phyloP scores from a whole-genome alignment of 2,888 invertebrate genomes.

The Rotaria macrura region DNA sequence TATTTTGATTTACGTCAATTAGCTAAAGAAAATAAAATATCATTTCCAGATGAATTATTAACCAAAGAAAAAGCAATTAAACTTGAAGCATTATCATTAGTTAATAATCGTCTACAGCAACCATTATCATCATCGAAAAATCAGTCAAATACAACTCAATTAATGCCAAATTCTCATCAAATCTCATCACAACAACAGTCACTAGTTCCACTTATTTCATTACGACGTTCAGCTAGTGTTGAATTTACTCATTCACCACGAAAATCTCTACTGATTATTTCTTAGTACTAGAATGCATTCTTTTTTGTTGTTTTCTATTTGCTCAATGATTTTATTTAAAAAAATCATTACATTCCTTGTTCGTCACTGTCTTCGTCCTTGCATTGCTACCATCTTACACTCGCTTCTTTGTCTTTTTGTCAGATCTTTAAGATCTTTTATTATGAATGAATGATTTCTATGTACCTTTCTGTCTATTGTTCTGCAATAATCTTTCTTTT shows the following conservation, averaged over 20 bases:
- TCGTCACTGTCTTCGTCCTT: not conserved
- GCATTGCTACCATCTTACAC: not conserved
- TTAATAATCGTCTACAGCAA: not conserved
- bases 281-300: not conserved
- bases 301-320: not conserved
- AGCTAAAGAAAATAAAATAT: constrained; percentile 86
- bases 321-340: not conserved
- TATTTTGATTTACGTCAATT: constrained; percentile 80
- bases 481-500: not conserved
- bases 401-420: not conserved
- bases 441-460: not conserved
- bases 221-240: constrained; percentile 14
- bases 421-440: not conserved
- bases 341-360: not conserved
- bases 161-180: not conserved
- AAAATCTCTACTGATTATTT: not conserved
- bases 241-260: constrained; percentile 13
- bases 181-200: not conserved
- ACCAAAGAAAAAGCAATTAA: constrained; percentile 91
- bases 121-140: not conserved
- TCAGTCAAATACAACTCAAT: not conserved
- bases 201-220: not conserved
- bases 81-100: constrained; percentile 57
- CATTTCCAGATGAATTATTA: constrained; percentile 64
- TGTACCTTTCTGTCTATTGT: not conserved